Base-by-base conservation (phyloP, 2,888 invertebrate genomes). In the Anorthoa munda region DNA sequence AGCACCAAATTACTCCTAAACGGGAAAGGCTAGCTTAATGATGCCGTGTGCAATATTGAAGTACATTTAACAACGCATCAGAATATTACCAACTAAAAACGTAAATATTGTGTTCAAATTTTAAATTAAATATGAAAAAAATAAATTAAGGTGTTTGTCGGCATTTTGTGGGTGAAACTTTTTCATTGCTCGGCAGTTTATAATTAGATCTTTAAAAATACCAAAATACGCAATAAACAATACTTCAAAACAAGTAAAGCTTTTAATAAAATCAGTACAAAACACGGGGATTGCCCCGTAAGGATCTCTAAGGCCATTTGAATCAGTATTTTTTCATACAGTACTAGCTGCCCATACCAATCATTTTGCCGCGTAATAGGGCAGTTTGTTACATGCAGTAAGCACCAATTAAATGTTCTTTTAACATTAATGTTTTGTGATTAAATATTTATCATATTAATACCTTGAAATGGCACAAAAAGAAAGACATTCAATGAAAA, bases 291-390 rank as follows among this genome's bases (percentile, higher is more conserved):
- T 66, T 61, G 15, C 72, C 58, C 23, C 39, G 0, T 1, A 66
- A 23, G 77, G 77, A 77, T 77, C 77, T 66, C 77, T 78, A 77
- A 77, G 72, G 48, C 63, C 18, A 66, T 53, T 59, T 55, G 2
- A 65, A 69, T 63, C 18, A 39, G 23, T 39, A 48, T 17, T 66
- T 77, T 72, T 77, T 76, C 58, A 53, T n/a, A 39, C 46, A 13
- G 7, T 46, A 1, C 50, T n/a, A 45, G 21, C 1, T 21, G 11
- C n/a, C 65, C 23, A 71, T 71, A 55, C 64, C 60, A 77, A 71
- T 71, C 65, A 77, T n/a, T 61, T 60, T 48, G 63, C 58, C 18
- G 45, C 55, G 3, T 77, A 63, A 39, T 78, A 58, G 39, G 77
- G n/a, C 45, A 9, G 1, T 1, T 45, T 70, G 50, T 55, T 50